Conservation (phyloP, 2,888 invertebrate genomes). For the Galerucella pusilla region DNA sequence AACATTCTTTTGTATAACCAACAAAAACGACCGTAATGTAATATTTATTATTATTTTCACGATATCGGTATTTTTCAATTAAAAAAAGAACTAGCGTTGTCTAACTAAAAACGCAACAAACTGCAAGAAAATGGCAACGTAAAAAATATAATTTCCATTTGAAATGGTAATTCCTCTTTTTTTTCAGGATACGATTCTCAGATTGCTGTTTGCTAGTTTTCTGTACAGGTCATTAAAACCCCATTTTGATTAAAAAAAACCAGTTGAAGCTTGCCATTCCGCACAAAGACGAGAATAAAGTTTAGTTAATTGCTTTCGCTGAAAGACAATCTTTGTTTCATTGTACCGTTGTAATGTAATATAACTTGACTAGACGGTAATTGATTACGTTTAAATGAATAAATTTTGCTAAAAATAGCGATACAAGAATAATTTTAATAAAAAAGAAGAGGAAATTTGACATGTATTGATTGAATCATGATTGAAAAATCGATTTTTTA, state of each 20-base stretch:
- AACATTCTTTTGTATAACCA: too few relatives aligned
- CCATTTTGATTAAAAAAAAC: constrained; percentile 11
- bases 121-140: constrained; percentile 1
- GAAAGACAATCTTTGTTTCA: constrained; percentile 11
- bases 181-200: not conserved
- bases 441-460: too few relatives aligned
- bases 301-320: constrained; percentile 3
- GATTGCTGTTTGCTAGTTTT: constrained; percentile 4
- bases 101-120: not conserved
- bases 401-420: not conserved
- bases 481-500: too few relatives aligned
- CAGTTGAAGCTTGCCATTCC: not conserved
- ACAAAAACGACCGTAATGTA: too few relatives aligned
- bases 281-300: not conserved
- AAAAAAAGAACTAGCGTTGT: not conserved
- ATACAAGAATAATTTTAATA: too few relatives aligned
- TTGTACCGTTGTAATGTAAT: constrained; percentile 1
- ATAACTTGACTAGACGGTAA: not conserved
- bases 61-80: not conserved
- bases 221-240: constrained; percentile 12
- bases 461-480: too few relatives aligned
- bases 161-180: constrained; percentile 2
- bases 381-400: not conserved
- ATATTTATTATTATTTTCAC: not conserved
- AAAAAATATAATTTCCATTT: constrained; percentile 1